These are phyloP conservation scores for Salminus brasiliensis DNA, from an alignment of 2,113 vertebrate genomes.

Conservation along the genomic window DNA sequence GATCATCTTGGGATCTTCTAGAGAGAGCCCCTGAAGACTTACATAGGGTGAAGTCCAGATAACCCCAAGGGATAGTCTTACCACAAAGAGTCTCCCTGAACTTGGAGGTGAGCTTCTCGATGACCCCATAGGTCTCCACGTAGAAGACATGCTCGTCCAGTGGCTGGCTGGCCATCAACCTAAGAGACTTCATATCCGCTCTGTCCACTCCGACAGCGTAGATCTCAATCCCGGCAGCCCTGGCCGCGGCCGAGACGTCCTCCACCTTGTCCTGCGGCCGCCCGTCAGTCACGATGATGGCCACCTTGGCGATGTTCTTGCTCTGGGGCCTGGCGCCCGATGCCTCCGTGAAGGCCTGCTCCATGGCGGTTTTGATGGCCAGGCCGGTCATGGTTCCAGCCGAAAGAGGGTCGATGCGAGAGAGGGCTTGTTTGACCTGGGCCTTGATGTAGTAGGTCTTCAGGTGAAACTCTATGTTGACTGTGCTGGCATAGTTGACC, in stretches of 20 bases:
- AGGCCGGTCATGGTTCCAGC: conserved; percentile 94
- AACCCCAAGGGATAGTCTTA: conserved; percentile 68
- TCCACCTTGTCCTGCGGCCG: conserved; percentile 90
- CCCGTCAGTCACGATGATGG: conserved; percentile 90
- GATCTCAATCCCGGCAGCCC: conserved; percentile 84
- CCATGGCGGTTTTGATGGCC: conserved; percentile 88
- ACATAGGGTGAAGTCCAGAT: neutral
- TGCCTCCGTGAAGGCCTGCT: conserved; percentile 80
- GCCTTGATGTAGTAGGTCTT: conserved; percentile 79
- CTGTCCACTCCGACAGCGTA: conserved; percentile 89
- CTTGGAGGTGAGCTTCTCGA: conserved; percentile 90
- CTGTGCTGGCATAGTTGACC: conserved; percentile 92
- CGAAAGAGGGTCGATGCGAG: conserved; percentile 81
- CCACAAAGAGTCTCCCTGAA: conserved; percentile 93
- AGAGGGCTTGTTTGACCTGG: conserved; percentile 82
- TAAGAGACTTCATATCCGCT: conserved; percentile 86
- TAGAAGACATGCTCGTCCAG: conserved; percentile 92
- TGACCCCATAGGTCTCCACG: conserved; percentile 94
- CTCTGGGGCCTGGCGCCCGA: conserved; percentile 78
- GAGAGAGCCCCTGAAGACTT: neutral
- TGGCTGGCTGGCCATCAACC: conserved; percentile 87
- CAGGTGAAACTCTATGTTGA: conserved; percentile 87
- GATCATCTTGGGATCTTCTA: neutral
- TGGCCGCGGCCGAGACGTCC: conserved; percentile 80
- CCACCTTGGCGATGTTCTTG: conserved; percentile 84